These are phyloP conservation scores for Piprites chloris DNA, from an alignment of 2,113 vertebrate species.

Conservation along the genomic window DNA sequence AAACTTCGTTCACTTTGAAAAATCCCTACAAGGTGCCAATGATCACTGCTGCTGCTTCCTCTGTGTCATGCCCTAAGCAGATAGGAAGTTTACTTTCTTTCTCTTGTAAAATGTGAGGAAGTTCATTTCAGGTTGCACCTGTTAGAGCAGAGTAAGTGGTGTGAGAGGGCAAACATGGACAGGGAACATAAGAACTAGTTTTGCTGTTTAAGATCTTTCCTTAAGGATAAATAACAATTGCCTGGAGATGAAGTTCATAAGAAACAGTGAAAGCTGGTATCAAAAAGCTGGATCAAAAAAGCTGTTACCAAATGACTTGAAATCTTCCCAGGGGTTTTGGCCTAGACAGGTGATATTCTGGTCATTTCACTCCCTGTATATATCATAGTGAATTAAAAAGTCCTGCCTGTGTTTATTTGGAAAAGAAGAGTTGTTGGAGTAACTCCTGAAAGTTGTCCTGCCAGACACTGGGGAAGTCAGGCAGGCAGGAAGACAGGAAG, in stretches of 20 bases:
- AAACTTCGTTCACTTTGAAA: background rate
- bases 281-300: background rate
- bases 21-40: background rate
- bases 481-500: no score
- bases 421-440: background rate
- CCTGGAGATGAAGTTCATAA: background rate
- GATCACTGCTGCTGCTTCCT: background rate
- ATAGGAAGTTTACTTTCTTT: background rate
- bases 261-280: background rate
- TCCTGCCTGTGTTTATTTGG: background rate
- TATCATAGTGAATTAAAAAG: background rate
- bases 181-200: background rate
- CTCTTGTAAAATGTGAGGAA: background rate
- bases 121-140: background rate
- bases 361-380: background rate
- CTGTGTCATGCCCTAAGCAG: background rate
- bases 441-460: background rate
- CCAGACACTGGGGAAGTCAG: background rate
- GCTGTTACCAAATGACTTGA: background rate
- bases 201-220: background rate
- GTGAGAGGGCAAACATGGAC: background rate
- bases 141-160: background rate
- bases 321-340: background rate
- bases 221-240: background rate
- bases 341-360: background rate